Conservation (phyloP, 2,113 vertebrate species). For the Choloepus hoffmanni region DNA sequence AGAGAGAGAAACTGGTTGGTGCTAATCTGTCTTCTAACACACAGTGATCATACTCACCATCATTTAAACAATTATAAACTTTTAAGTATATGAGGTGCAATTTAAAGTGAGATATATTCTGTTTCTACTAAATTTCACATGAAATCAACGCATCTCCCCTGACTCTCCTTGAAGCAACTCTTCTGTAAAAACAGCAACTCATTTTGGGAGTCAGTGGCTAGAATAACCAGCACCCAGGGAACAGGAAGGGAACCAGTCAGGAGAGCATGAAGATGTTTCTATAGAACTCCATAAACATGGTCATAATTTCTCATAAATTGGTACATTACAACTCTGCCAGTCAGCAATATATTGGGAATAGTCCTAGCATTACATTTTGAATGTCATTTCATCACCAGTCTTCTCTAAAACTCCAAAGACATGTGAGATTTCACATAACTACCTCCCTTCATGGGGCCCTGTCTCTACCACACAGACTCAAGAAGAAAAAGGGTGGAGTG, state of each 20-base stretch:
- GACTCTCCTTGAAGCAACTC: constrained; percentile 34
- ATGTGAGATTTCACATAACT: background rate
- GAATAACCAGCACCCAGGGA: constrained; percentile 24
- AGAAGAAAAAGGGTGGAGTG: background rate
- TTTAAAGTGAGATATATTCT: constrained; percentile 39
- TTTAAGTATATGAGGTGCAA: background rate
- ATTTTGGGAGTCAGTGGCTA: constrained; percentile 37
- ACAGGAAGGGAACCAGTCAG: background rate
- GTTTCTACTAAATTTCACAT: constrained; percentile 32
- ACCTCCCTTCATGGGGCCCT: background rate
- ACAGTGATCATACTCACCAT: background rate
- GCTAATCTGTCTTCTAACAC: constrained; percentile 3
- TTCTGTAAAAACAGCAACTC: constrained; percentile 38
- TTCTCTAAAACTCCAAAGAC: constrained; percentile 23
- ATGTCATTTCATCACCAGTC: background rate
- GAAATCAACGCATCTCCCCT: constrained; percentile 21
- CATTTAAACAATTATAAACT: background rate
- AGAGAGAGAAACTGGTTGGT: background rate
- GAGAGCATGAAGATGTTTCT: background rate
- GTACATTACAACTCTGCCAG: background rate
- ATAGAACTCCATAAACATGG: background rate
- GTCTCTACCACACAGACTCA: background rate
- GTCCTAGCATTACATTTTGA: constrained; percentile 4
- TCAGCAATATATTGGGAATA: constrained; percentile 4
- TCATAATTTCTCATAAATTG: constrained; percentile 30